Base-by-base conservation (phyloP, 2,113 vertebrate genomes). In the Lanius collurio region DNA sequence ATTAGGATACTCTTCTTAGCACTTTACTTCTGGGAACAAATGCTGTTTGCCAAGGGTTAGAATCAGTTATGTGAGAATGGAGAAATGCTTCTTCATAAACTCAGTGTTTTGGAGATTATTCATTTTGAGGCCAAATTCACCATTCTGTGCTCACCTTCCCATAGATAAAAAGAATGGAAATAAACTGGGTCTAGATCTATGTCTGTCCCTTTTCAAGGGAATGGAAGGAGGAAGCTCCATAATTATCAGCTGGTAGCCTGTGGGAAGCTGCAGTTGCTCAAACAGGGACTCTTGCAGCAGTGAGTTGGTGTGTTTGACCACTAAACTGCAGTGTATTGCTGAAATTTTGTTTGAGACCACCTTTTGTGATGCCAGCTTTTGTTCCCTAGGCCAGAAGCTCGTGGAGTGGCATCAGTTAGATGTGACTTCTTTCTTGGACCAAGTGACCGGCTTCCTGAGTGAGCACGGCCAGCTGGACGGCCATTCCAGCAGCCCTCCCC, bases 391-490 rank as follows among this genome's bases (percentile, higher is more conserved):
- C 95, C 99, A 99, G 96, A 99, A 99, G 94, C 98, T 99, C 93
- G 99, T 99, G 95, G 99, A 99, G 96, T 99, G 99, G 99, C 99
- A 99, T 96, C 98, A 99, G 95, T 97, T 99, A 79, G 99, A 99
- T n/a, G 99, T 99, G 93, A 97, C 98, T 44, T 99, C 99, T 33
- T 99, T 99, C 96, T 95, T 99, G 97, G 99, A 99, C 97, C 99
- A 99, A 98, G 98, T 99, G 67, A 99, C 99, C 0, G 99, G 99
- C 84, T 99, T 99, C 97, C 98, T 99, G 94, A 98, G 99, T 31
- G 99, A 99, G 97, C 99, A 99, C 13, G 99, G 99, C 9, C 99
- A 99, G 97, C 98, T 99, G 33, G 99, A 99, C 47, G 99, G 99
- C 57, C 99, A 99, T 42, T 99, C 99, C 95, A 99, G 98, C 91